These are phyloP conservation scores for Odontamblyopus rebecca DNA, from an alignment of 2,797 vertebrate species.

Conservation along the genomic window DNA sequence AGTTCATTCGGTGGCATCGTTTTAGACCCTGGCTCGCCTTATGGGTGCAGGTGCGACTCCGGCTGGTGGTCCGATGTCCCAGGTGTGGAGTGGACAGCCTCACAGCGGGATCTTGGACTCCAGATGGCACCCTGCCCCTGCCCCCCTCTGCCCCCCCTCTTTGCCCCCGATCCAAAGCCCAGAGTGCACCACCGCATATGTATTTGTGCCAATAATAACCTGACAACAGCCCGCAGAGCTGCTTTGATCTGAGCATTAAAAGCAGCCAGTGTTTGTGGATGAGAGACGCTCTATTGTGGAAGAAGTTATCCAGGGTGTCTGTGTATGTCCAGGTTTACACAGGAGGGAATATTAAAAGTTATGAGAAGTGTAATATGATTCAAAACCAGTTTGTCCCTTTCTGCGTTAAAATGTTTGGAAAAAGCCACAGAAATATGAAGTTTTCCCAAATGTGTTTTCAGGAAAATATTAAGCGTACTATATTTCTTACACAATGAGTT, in stretches of 20 bases:
- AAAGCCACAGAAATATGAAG: not conserved
- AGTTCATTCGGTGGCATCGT: not conserved
- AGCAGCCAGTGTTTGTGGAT: constrained; percentile 8
- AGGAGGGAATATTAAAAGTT: constrained; percentile 1
- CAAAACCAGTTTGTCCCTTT: not conserved
- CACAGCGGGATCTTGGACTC: constrained; percentile 61
- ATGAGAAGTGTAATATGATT: not conserved
- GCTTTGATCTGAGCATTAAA: constrained; percentile 31
- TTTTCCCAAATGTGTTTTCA: not conserved
- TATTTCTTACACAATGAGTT: not conserved
- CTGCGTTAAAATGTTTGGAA: not conserved
- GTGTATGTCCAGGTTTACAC: not conserved
- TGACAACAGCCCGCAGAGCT: constrained; percentile 27
- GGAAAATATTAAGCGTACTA: not conserved
- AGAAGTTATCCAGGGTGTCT: not conserved
- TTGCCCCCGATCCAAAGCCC: constrained; percentile 38
- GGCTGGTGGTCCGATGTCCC: constrained; percentile 64
- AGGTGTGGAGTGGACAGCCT: constrained; percentile 64
- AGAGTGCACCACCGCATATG: not conserved
- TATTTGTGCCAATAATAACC: constrained; percentile 28
- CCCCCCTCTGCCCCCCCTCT: not conserved
- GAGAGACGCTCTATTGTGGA: not conserved
- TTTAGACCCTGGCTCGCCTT: constrained; percentile 3
- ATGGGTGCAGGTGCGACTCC: constrained; percentile 63
- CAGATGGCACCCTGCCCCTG: constrained; percentile 61